These are phyloP conservation scores for Thamnophis sirtalis DNA, from an alignment of 2,113 vertebrate species.

Conservation along the genomic window DNA sequence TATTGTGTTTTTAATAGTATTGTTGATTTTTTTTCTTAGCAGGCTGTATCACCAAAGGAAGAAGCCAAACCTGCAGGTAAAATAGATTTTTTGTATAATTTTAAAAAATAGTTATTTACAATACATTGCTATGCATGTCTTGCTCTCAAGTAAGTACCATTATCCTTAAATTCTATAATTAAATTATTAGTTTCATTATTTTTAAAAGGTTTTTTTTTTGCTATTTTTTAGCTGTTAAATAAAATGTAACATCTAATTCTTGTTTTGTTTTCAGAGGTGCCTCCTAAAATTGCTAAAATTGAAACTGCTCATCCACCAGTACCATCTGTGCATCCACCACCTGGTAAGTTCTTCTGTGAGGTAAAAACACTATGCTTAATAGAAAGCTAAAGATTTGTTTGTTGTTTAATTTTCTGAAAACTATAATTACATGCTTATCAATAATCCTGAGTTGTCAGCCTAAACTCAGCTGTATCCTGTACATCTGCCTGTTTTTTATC, in stretches of 20 bases:
- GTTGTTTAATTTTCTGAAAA: not conserved
- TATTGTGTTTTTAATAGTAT: not conserved
- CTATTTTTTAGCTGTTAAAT: not conserved
- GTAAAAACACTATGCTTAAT: not conserved
- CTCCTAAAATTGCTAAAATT: slow-evolving; percentile 88
- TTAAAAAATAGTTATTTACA: not conserved
- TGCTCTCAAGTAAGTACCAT: not conserved
- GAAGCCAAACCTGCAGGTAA: slow-evolving; percentile 89
- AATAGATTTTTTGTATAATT: slow-evolving; percentile 15
- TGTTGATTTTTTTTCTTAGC: slow-evolving; percentile 26
- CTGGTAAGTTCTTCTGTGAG: slow-evolving; percentile 72
- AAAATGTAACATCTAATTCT: not conserved
- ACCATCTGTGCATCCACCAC: slow-evolving; percentile 85
- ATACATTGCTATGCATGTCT: not conserved
- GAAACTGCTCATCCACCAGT: slow-evolving; percentile 89
- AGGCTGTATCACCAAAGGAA: slow-evolving; percentile 91
- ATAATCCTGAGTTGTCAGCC: not conserved
- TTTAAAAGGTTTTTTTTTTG: slow-evolving; percentile 7
- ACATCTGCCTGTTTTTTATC: not conserved
- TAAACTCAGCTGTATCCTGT: not conserved
- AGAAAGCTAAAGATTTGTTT: not conserved
- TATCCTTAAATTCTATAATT: not conserved
- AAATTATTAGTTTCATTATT: slow-evolving; percentile 19
- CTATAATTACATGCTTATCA: not conserved
- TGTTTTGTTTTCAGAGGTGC: slow-evolving; percentile 78